Base-by-base conservation (phyloP, 2,888 invertebrate genomes). In the Iselma pallidipennis region DNA sequence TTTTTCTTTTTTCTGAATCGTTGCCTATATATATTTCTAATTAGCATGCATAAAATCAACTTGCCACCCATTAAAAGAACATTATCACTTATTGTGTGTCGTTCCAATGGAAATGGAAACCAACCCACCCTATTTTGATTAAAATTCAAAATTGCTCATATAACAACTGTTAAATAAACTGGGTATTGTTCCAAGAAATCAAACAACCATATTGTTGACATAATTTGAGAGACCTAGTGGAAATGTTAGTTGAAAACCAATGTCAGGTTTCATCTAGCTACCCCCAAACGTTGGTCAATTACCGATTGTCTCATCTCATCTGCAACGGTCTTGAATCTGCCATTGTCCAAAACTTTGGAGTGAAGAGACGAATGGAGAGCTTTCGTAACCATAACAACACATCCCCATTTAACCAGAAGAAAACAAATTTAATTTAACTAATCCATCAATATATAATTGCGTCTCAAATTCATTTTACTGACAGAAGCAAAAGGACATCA, bases 391-490 rank as follows among this genome's bases (percentile, higher is more conserved):
- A 77, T 77, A 77, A 77, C 76, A 69, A 78, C 76, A 66, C 67
- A 65, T 59, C 72, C 71, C 67, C 53, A 61, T 50, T 58, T 60
- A 57, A 48, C 60, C 68, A 72, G n/a, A n/a, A 72, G 72, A 70
- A 75, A 74, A 73, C 71, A 71, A 74, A 75, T 74, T 75, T 75
- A 75, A 73, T 75, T 73, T 72, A 71, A 71, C 73, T 73, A 75
- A 75, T 75, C 72, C 71, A 42, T 52, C 49, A 64, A 51, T 68
- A 65, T 61, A 66, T 62, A 65, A 56, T 54, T 57, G 42, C 42
- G 53, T 42, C 42, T 49, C 49, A 57, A 63, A 62, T 60, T 66
- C 67, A 33, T 33, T 33, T n/a, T n/a, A 10, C 12, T 1, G 29
- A 29, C 12, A 33, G 31, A n/a, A n/a, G n/a, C n/a, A n/a, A n/a